phyloP scores from a whole-genome alignment of 2,797 vertebrate genomes.

The Menidia menidia region DNA sequence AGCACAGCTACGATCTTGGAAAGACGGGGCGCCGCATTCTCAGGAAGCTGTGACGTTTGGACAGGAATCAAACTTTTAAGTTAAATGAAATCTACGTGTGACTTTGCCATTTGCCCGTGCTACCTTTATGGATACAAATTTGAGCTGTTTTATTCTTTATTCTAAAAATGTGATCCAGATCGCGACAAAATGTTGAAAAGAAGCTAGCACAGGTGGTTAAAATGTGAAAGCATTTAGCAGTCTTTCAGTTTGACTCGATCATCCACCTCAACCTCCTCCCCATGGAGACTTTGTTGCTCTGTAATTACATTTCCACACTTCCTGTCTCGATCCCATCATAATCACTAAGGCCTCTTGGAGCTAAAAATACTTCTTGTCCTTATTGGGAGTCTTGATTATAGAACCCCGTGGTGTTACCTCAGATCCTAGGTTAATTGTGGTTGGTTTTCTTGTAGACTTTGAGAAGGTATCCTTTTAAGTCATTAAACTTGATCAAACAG shows the following conservation, averaged over 20 bases:
- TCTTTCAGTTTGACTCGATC: neutral
- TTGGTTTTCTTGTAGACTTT: neutral
- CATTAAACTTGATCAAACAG: too few species aligned
- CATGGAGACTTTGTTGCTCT: neutral
- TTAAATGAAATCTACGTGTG: neutral
- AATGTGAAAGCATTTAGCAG: neutral
- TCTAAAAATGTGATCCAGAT: neutral
- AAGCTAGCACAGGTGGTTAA: neutral
- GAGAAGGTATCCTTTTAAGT: too few species aligned
- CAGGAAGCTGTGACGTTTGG: neutral
- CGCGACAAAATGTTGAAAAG: neutral
- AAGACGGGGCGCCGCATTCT: neutral
- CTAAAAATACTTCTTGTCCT: neutral
- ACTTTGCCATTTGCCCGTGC: too few species aligned
- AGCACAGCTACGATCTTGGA: constrained; percentile 6
- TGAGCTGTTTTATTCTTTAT: too few species aligned
- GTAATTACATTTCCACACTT: neutral
- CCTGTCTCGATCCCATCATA: constrained; percentile 2
- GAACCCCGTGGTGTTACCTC: neutral
- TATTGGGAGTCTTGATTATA: neutral
- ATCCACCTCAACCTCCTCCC: neutral
- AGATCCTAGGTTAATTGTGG: neutral
- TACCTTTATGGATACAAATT: neutral
- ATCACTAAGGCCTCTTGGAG: neutral
- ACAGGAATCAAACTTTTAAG: constrained; percentile 3